Percentiles rank a stretch among this genome's conserved stretches.
phyloP scores from a whole-genome alignment of 2,113 vertebrate species.

The Marmota flaviventris region DNA sequence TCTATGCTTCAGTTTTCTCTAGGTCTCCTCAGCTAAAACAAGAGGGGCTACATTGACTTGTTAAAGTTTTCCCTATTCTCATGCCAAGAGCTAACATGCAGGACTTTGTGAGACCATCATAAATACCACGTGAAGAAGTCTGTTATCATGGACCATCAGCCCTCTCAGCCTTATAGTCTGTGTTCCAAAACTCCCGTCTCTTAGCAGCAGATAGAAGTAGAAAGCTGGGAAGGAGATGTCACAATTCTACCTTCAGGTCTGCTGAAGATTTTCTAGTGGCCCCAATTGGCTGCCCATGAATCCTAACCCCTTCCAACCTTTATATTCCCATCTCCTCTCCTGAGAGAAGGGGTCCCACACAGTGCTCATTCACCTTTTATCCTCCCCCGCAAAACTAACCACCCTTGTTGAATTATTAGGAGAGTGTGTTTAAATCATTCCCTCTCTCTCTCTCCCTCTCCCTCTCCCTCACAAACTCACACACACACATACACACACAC shows the following conservation, averaged over 20 bases:
- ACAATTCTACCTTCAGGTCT: not conserved
- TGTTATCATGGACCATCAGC: not conserved
- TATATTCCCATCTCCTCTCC: not conserved
- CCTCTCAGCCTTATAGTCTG: not conserved
- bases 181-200: not conserved
- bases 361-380: not conserved
- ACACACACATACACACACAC: not conserved
- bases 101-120: not conserved
- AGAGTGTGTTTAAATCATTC: not conserved
- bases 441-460: no score
- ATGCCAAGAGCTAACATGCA: not conserved
- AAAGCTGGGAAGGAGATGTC: not conserved
- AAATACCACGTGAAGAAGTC: not conserved
- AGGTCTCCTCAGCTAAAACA: not conserved
- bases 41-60: not conserved
- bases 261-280: not conserved
- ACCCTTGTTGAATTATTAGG: not conserved
- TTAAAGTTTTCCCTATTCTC: not conserved
- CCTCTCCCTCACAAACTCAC: no score
- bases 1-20: not conserved
- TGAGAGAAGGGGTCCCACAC: rapidly evolving
- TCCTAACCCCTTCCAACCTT: not conserved
- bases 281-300: no score
- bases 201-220: not conserved
- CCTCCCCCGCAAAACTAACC: not conserved